phyloP scores from a whole-genome alignment of 2,888 invertebrate genomes.

The Drosophila infuscata region DNA sequence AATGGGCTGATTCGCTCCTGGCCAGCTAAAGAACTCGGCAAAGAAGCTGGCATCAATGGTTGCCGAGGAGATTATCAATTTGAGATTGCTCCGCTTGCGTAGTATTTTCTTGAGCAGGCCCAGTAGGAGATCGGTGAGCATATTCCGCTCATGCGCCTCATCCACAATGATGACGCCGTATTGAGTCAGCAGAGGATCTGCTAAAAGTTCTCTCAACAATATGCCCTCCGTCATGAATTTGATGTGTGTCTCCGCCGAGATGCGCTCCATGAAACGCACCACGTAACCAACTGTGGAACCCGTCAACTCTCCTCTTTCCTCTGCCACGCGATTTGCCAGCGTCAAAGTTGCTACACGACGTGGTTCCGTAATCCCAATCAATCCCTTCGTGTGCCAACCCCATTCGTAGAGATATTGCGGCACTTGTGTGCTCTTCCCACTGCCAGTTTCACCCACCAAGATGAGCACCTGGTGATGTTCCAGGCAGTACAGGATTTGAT shows the following conservation, averaged over 20 bases:
- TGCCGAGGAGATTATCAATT: slow-evolving; percentile 96
- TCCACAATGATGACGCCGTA: slow-evolving; percentile 96
- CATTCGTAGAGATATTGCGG: slow-evolving; percentile 94
- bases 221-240: slow-evolving; percentile 99
- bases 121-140: slow-evolving; percentile 96
- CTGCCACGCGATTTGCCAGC: slow-evolving; percentile 94
- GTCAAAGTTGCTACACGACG: slow-evolving; percentile 95
- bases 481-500: slow-evolving; percentile 94
- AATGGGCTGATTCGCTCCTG: slow-evolving; percentile 73
- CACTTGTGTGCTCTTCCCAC: slow-evolving; percentile 88
- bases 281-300: slow-evolving; percentile 94
- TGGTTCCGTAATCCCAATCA: slow-evolving; percentile 96
- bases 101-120: slow-evolving; percentile 97
- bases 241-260: slow-evolving; percentile 88
- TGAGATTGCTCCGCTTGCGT: slow-evolving; percentile 92
- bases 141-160: slow-evolving; percentile 97
- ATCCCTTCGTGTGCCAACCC: slow-evolving; percentile 92
- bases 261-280: slow-evolving; percentile 91
- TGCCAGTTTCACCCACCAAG: slow-evolving; percentile 97
- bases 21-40: slow-evolving; percentile 90
- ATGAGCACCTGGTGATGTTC: slow-evolving; percentile 96
- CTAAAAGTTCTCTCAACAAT: slow-evolving; percentile 96
- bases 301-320: slow-evolving; percentile 92
- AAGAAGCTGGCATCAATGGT: slow-evolving; percentile 97
- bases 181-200: slow-evolving; percentile 95